These are phyloP conservation scores for Dipodomys ordii DNA, from an alignment of 2,113 vertebrate genomes.

Conservation along the genomic window DNA sequence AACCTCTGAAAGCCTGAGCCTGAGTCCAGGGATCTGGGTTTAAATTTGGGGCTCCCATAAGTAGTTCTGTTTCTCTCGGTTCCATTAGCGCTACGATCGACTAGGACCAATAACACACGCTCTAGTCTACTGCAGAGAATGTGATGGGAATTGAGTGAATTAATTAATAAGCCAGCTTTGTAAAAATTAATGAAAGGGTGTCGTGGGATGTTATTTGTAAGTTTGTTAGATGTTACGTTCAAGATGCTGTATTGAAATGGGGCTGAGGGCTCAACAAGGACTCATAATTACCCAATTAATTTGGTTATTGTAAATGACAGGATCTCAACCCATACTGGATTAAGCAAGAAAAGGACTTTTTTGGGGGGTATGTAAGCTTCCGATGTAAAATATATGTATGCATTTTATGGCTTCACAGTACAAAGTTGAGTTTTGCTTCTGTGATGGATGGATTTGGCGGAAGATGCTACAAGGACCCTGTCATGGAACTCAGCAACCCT, in stretches of 20 bases:
- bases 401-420: not conserved
- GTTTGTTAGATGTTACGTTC: not conserved
- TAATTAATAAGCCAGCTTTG: not conserved
- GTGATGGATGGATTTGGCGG: not conserved
- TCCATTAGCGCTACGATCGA: constrained; percentile 10
- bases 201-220: not conserved
- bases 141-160: not conserved
- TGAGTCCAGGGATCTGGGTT: constrained; percentile 23
- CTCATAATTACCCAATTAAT: not conserved
- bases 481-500: not conserved
- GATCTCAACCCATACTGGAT: not conserved
- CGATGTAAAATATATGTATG: no score
- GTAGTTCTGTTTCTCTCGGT: not conserved
- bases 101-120: not conserved
- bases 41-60: not conserved
- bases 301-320: constrained; percentile 35
- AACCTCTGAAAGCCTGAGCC: not conserved
- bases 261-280: not conserved
- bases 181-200: not conserved
- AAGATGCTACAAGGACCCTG: not conserved
- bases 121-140: constrained; percentile 7
- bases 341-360: not conserved
- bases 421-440: constrained; percentile 36
- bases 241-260: not conserved
- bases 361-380: no score